phyloP scores from a whole-genome alignment of 1,140 invertebrate genomes.

The Hyles vespertilio region DNA sequence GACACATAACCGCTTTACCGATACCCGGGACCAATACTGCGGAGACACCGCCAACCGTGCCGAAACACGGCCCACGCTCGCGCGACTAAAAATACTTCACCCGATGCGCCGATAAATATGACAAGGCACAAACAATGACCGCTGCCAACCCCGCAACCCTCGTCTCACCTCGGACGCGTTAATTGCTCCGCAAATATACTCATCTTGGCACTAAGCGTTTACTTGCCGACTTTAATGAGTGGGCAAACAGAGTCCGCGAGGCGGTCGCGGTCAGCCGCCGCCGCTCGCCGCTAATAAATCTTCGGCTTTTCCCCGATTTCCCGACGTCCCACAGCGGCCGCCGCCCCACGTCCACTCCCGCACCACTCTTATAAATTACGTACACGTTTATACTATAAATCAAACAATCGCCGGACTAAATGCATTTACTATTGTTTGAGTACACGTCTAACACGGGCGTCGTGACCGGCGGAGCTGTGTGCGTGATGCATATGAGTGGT shows the following conservation, averaged over 20 bases:
- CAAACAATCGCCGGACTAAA: constrained; percentile 65
- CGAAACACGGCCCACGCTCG: constrained; percentile 27
- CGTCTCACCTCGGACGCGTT: constrained; percentile 61
- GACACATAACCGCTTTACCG: constrained; percentile 43
- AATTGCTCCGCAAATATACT: constrained; percentile 71
- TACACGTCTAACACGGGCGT: constrained; percentile 52
- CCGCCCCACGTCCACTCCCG: constrained; percentile 40
- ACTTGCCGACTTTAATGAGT: constrained; percentile 69
- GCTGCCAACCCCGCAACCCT: constrained; percentile 43
- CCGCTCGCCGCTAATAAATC: constrained; percentile 60
- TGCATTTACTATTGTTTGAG: constrained; percentile 71
- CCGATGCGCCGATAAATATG: constrained; percentile 26
- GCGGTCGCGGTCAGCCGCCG: constrained; percentile 49
- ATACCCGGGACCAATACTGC: constrained; percentile 12
- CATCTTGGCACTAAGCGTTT: constrained; percentile 66
- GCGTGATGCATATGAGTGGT: constrained; percentile 15
- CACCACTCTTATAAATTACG: constrained; percentile 70
- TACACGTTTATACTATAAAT: constrained; percentile 67
- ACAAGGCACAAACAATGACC: constrained; percentile 49
- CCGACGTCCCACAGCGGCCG: constrained; percentile 50
- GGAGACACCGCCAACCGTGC: constrained; percentile 7
- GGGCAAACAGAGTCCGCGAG: constrained; percentile 54
- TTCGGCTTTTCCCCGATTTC: constrained; percentile 67
- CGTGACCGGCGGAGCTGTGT: constrained; percentile 36
- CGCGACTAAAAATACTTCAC: constrained; percentile 27